Evolutionary conservation across 1,140 invertebrate species (phyloP).

Genomic region (Drosophila persimilis): DNA sequence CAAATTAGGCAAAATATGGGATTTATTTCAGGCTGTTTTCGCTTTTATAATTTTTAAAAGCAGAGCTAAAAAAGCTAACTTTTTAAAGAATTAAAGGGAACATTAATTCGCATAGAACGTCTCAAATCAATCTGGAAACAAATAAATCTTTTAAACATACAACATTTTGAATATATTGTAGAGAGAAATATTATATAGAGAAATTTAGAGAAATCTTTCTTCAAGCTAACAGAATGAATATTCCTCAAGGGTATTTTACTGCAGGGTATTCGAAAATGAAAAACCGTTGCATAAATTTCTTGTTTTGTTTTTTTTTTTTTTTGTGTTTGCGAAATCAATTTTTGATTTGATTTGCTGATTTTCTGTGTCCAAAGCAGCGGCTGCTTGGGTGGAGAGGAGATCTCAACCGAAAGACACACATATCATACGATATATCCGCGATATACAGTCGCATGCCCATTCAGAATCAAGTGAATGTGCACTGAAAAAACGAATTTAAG

Average conservation of each 20-base stretch:
- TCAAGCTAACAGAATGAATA: background rate
- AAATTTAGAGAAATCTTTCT: no score
- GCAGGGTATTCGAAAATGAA: slow-evolving; percentile 17
- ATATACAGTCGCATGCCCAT: slow-evolving; percentile 7
- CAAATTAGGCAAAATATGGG: no score
- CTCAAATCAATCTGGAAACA: no score
- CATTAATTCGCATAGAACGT: no score
- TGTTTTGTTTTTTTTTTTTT: background rate
- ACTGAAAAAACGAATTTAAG: slow-evolving; percentile 72
- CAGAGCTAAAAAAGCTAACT: no score
- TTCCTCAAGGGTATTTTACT: background rate
- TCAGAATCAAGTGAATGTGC: slow-evolving; percentile 52
- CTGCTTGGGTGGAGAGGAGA: slow-evolving; percentile 19
- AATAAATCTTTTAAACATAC: no score
- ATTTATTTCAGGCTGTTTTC: no score
- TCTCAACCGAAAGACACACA: background rate
- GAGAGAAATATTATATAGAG: no score
- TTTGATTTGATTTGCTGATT: slow-evolving; percentile 77
- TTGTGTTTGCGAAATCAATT: slow-evolving; percentile 65
- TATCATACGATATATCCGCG: background rate
- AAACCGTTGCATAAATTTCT: slow-evolving; percentile 62
- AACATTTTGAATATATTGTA: no score
- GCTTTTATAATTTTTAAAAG: no score
- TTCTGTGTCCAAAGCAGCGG: slow-evolving; percentile 20
- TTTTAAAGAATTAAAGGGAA: no score